Evolutionary conservation across 2,113 vertebrate species (phyloP).

Genomic region (Mirza zaza): DNA sequence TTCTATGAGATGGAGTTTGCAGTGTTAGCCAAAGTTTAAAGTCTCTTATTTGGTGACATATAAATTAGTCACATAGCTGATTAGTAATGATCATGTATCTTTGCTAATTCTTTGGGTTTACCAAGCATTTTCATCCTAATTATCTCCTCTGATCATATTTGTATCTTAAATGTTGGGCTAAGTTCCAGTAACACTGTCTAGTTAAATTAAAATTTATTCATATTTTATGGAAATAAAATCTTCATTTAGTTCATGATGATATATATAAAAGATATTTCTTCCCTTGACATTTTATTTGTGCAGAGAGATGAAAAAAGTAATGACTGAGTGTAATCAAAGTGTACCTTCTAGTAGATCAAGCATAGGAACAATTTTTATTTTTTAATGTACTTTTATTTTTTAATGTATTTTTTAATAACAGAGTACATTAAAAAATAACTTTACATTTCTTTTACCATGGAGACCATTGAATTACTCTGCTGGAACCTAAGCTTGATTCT

Average conservation of each 20-base stretch:
- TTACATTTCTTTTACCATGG: conserved; percentile 35
- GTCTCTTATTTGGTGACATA: conserved; percentile 32
- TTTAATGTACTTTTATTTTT: conserved; percentile 42
- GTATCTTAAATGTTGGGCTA: conserved; percentile 6
- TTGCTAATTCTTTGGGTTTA: conserved; percentile 49
- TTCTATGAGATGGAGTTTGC: neutral
- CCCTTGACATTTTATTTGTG: conserved; percentile 54
- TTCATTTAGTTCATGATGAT: conserved; percentile 34
- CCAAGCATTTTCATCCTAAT: neutral
- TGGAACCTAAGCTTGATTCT: conserved; percentile 15
- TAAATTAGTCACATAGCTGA: conserved; percentile 40
- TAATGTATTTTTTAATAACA: too few relatives aligned
- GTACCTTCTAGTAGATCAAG: conserved; percentile 41
- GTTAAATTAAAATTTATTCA: conserved; percentile 47
- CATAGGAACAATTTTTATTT: neutral
- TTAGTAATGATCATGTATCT: conserved; percentile 9
- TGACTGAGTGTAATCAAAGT: conserved; percentile 44
- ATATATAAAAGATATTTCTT: conserved; percentile 25
- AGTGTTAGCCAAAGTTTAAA: neutral
- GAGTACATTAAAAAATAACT: conserved; percentile 25
- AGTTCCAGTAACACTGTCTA: conserved; percentile 22
- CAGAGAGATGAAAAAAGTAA: conserved; percentile 44
- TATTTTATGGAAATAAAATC: conserved; percentile 56
- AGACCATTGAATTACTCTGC: conserved; percentile 25
- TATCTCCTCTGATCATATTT: conserved; percentile 35